Conservation (phyloP, 2,113 vertebrate genomes). For the Ictalurus punctatus region DNA sequence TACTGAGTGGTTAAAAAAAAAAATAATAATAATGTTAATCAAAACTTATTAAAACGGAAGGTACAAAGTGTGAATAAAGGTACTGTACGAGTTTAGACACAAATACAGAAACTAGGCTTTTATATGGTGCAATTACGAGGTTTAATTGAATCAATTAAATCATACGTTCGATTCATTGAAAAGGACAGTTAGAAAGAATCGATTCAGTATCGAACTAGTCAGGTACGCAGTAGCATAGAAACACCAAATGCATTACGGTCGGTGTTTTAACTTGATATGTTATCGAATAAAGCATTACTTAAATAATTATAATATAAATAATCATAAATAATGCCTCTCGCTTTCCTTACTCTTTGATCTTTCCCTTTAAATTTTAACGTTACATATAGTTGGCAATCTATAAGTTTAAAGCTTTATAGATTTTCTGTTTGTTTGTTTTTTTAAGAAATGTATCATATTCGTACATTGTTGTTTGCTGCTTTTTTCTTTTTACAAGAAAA, state of each 20-base stretch:
- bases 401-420: neutral
- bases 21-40: neutral
- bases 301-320: neutral
- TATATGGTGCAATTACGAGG: neutral
- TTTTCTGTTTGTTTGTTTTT: neutral
- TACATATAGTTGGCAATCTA: neutral
- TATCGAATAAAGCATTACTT: neutral
- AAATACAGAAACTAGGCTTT: neutral
- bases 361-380: neutral
- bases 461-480: neutral
- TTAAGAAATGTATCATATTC: neutral
- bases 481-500: neutral
- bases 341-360: neutral
- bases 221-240: neutral
- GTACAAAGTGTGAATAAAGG: neutral
- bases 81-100: neutral
- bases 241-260: neutral
- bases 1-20: too few relatives aligned
- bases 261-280: neutral
- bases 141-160: neutral
- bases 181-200: neutral
- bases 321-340: neutral
- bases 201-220: neutral
- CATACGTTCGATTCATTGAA: neutral
- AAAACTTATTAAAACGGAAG: neutral